Base-by-base conservation (phyloP, 2,113 vertebrate genomes). In the Dicaeum eximium region DNA sequence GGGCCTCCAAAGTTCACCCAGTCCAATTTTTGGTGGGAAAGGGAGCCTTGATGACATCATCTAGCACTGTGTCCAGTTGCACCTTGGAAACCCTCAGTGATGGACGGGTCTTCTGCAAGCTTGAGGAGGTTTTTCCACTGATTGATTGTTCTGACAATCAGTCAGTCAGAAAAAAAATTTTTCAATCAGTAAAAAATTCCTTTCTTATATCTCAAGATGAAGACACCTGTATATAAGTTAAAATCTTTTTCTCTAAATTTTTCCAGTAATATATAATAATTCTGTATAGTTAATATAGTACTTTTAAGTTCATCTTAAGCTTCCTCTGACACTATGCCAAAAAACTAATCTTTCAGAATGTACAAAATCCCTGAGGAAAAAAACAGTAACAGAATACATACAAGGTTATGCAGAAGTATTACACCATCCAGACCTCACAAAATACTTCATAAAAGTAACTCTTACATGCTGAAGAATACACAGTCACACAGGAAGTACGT, bases 31-130 rank as follows among this genome's bases (percentile, higher is more conserved):
- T 54, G 24, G 13, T 27, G 27, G 57, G 25, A 87, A 83, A 40
- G 33, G 33, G 45, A 80, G 15, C 44, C 24, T 38, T 38, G 11
- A 42, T 47, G 47, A 61, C 23, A 62, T 73, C 28, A 25, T 18
- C 11, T 30, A 60, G 22, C 42, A 66, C 10, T 3, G 0, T 67
- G 71, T 64, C n/a, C 48, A 44, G 44, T 33, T 3, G 2, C 44
- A 69, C 6, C 31, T 25, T 53, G 27, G 27, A 81, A 38, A 38
- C 38, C 38, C 38, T 31, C 24, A 47, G 31, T 4, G 2, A 12
- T 12, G 19, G 21, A 7, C 17, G 9, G 7, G 7, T 57, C 38
- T 38, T 14, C 48, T 0, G 0, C 16, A 13, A 25, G n/a, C 42
- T 47, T 30, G 47, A 62, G n/a, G 13, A 61, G 19, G 20, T 28